A percentile compares a stretch with the other conserved stretches of the same genome.
These are phyloP conservation scores for Sylvilagus bachmani DNA, from an alignment of 2,113 vertebrate genomes.

Conservation along the genomic window DNA sequence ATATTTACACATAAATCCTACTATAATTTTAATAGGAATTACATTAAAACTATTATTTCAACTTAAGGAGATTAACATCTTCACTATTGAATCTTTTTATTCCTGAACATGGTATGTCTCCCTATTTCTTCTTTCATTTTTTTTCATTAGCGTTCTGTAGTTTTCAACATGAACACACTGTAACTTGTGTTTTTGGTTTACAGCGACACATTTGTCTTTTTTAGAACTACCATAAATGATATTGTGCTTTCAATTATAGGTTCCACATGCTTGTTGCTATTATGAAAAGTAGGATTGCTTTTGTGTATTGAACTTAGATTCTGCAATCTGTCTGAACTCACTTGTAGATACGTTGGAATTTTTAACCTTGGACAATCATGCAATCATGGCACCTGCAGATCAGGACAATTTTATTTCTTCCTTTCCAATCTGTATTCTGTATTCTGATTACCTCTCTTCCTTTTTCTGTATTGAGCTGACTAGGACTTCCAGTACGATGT, in stretches of 20 bases:
- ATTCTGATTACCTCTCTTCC: not conserved
- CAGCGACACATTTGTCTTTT: not conserved
- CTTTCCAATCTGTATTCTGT: conserved; percentile 11
- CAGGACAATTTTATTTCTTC: conserved; percentile 28
- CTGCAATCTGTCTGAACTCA: not conserved
- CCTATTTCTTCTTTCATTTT: not conserved
- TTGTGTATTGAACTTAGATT: not conserved
- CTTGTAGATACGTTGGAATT: not conserved
- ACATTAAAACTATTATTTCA: not conserved
- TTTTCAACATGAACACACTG: conserved; percentile 27
- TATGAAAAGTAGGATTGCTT: conserved; percentile 22
- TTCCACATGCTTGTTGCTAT: conserved; percentile 12
- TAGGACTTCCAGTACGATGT: not conserved
- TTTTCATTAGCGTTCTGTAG: not conserved
- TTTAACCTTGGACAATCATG: not conserved
- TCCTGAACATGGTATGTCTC: conserved; percentile 11
- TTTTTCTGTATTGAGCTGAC: not conserved
- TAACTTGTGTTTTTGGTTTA: conserved; percentile 1
- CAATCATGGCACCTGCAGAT: not conserved
- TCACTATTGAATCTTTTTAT: not conserved
- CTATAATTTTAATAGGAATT: not conserved
- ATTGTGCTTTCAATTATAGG: conserved; percentile 31
- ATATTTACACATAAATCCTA: not conserved
- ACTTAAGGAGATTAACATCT: not conserved
- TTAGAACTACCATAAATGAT: not conserved